These are phyloP conservation scores for Hypocryptadius cinnamomeus DNA, from an alignment of 2,113 vertebrate genomes.

Conservation along the genomic window DNA sequence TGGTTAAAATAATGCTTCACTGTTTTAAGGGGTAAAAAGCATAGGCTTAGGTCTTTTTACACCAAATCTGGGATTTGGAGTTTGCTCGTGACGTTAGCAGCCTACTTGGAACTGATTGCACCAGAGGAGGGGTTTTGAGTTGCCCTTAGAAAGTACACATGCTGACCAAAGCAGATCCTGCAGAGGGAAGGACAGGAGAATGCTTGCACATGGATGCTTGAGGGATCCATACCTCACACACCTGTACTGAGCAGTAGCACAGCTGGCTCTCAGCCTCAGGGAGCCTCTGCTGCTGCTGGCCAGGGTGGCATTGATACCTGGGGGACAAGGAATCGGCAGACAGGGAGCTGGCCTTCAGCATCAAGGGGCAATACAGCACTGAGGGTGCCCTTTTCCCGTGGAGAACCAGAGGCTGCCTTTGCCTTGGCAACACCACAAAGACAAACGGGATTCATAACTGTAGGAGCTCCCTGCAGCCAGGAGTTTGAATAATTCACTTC, in stretches of 20 bases:
- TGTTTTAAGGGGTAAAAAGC: not conserved
- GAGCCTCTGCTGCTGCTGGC: not conserved
- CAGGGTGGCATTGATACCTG: not conserved
- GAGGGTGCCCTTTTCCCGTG: not conserved
- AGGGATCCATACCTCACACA: fast-evolving
- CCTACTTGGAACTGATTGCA: not conserved
- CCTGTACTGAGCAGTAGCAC: not conserved
- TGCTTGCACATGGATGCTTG: fast-evolving
- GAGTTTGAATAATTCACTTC: constrained; percentile 48
- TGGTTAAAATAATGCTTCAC: not conserved
- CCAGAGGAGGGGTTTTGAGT: not conserved
- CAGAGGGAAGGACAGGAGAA: not conserved
- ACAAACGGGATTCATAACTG: constrained; percentile 4
- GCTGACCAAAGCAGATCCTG: not conserved
- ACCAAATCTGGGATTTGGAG: not conserved
- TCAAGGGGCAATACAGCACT: not conserved
- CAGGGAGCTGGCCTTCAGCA: not conserved
- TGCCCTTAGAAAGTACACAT: not conserved
- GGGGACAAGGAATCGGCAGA: not conserved
- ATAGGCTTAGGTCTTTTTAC: not conserved
- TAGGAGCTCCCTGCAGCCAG: constrained; percentile 32
- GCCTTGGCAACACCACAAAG: constrained; percentile 5
- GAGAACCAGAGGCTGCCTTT: not conserved
- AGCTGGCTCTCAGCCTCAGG: not conserved
- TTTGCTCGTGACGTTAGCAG: not conserved